phyloP scores from a whole-genome alignment of 2,888 invertebrate species.

The Anagyrus pseudococci region DNA sequence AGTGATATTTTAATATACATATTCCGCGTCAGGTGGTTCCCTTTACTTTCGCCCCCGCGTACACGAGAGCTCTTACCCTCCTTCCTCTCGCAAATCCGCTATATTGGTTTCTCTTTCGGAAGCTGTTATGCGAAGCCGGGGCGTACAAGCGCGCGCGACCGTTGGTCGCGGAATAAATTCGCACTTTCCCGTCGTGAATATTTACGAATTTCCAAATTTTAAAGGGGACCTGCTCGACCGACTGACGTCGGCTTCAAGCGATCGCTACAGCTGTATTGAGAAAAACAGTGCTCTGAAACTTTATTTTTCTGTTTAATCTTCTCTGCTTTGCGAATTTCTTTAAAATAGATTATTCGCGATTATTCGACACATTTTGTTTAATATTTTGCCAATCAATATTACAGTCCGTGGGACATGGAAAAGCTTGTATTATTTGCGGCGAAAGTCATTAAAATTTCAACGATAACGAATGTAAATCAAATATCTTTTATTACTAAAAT shows the following conservation, averaged over 20 bases:
- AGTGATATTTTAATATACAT: not conserved
- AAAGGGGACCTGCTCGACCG: slow-evolving; percentile 48
- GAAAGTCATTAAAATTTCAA: too few species aligned
- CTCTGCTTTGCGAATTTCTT: not conserved
- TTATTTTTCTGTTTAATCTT: too few species aligned
- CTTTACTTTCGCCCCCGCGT: slow-evolving; percentile 49
- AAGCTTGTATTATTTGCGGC: too few species aligned
- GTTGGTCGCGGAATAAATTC: slow-evolving; percentile 53
- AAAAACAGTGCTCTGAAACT: too few species aligned
- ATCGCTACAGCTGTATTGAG: too few species aligned
- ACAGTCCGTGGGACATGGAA: too few species aligned
- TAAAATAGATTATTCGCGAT: too few species aligned
- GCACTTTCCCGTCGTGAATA: slow-evolving; percentile 53
- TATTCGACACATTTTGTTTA: too few species aligned
- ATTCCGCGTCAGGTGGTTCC: not conserved
- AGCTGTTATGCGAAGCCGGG: slow-evolving; percentile 38
- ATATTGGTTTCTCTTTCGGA: slow-evolving; percentile 6
- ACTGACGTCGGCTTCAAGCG: slow-evolving; percentile 19
- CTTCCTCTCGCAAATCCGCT: not conserved
- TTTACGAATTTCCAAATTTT: slow-evolving; percentile 57
- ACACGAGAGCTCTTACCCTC: slow-evolving; percentile 6
- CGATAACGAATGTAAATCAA: too few species aligned
- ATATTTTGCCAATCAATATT: too few species aligned
- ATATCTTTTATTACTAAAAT: too few species aligned
- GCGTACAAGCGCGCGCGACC: slow-evolving; percentile 35